phyloP scores from a whole-genome alignment of 2,113 vertebrate species.

The Semnopithecus entellus region DNA sequence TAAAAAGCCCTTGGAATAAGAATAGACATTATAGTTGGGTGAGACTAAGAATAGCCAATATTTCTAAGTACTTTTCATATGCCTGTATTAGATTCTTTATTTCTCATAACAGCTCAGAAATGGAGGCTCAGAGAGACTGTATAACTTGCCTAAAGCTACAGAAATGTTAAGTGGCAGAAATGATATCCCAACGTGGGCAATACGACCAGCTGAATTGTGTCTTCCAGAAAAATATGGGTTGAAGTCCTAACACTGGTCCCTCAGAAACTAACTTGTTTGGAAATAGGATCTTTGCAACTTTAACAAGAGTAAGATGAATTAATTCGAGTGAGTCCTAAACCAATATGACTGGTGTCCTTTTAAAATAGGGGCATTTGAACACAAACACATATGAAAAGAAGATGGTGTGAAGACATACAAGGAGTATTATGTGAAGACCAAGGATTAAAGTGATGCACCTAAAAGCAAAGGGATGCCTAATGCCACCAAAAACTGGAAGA shows the following conservation, averaged over 20 bases:
- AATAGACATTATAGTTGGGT: neutral
- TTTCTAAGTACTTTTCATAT: neutral
- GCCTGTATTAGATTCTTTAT: neutral
- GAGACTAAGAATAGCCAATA: neutral
- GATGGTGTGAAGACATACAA: neutral
- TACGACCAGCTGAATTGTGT: neutral
- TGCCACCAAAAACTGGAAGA: neutral
- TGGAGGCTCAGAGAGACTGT: neutral
- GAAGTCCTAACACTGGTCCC: neutral
- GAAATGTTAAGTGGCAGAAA: neutral
- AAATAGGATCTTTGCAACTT: neutral
- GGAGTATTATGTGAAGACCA: neutral
- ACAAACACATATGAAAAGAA: neutral
- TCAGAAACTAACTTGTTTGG: neutral
- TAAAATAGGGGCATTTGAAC: neutral
- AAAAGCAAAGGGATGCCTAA: neutral
- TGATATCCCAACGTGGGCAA: neutral
- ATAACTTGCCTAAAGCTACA: neutral
- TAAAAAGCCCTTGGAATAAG: neutral
- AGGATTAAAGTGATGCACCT: neutral
- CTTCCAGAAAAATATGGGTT: neutral
- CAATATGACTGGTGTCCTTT: neutral
- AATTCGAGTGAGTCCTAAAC: accelerated
- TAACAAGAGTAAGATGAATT: neutral
- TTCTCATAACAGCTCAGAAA: neutral